Conservation (phyloP, 2,888 invertebrate genomes). For the Dorcus hopei region DNA sequence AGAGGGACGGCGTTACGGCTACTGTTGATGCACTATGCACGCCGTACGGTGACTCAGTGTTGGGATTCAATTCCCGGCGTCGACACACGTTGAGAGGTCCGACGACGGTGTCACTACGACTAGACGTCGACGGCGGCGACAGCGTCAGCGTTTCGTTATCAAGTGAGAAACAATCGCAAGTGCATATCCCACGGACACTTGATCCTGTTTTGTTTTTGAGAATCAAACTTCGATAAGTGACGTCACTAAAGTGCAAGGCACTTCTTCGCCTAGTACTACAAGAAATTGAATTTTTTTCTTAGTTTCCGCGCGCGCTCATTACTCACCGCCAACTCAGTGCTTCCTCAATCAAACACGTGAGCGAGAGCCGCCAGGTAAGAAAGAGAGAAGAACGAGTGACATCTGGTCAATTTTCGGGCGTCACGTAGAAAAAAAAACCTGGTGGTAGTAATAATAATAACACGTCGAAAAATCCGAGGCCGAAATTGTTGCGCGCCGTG, state of each 20-base stretch:
- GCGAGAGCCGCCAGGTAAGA: too few relatives aligned
- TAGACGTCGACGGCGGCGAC: neutral
- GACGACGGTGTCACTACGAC: neutral
- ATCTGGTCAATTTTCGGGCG: too few relatives aligned
- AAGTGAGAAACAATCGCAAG: slow-evolving; percentile 25
- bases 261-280: too few relatives aligned
- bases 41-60: slow-evolving; percentile 50
- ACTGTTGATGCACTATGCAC: slow-evolving; percentile 60
- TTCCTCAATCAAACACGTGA: too few relatives aligned
- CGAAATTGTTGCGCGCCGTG: neutral
- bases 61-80: slow-evolving; percentile 44
- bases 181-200: slow-evolving; percentile 25
- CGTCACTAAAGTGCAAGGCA: slow-evolving; percentile 1
- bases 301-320: too few relatives aligned
- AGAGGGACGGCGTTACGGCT: slow-evolving; percentile 36
- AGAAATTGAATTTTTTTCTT: too few relatives aligned
- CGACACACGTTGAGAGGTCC: slow-evolving; percentile 7
- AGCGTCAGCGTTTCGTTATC: slow-evolving; percentile 25
- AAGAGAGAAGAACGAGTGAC: too few relatives aligned
- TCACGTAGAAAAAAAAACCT: too few relatives aligned
- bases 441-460: too few relatives aligned
- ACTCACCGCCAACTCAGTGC: too few relatives aligned
- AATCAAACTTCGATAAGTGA: slow-evolving; percentile 21
- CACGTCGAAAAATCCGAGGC: neutral
- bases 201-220: slow-evolving; percentile 16